Percentiles rank a stretch among this genome's conserved stretches.
Evolutionary conservation across 2,888 invertebrate genomes (phyloP).

Genomic region (Euproctis similis): DNA sequence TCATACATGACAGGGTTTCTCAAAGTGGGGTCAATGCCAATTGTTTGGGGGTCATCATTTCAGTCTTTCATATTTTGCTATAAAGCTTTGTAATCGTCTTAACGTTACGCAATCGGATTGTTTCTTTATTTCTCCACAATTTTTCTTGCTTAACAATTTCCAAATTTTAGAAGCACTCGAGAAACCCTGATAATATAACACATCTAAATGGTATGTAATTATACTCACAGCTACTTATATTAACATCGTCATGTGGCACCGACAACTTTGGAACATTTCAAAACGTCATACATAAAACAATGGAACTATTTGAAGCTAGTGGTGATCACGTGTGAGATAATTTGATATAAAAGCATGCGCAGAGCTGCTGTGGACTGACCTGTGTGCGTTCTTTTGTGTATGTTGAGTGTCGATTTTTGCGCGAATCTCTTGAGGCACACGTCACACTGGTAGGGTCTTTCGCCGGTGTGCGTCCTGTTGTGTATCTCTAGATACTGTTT

Average conservation of each 20-base stretch:
- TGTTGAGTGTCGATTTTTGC: conserved; percentile 87
- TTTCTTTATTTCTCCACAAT: too few relatives aligned
- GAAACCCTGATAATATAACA: conserved; percentile 4
- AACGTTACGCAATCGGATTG: too few relatives aligned
- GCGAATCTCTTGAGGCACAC: conserved; percentile 87
- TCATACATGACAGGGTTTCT: neutral
- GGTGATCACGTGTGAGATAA: conserved; percentile 9
- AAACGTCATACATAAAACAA: neutral
- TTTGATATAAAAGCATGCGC: conserved; percentile 7
- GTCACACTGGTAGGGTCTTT: conserved; percentile 80
- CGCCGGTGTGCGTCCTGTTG: conserved; percentile 74
- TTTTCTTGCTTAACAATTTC: too few relatives aligned
- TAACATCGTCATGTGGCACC: conserved; percentile 58
- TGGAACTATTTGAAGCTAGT: conserved; percentile 5
- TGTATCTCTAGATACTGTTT: conserved; percentile 75
- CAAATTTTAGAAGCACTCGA: too few relatives aligned
- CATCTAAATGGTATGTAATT: conserved; percentile 12
- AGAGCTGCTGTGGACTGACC: conserved; percentile 46
- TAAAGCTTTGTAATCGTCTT: too few relatives aligned
- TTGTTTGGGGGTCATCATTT: too few relatives aligned
- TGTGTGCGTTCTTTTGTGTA: conserved; percentile 87
- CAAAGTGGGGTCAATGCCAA: too few relatives aligned
- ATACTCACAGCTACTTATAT: conserved; percentile 29
- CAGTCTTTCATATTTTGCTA: too few relatives aligned
- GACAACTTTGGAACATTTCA: conserved; percentile 47